Base-by-base conservation (phyloP, 2,113 vertebrate genomes). In the Chunga burmeisteri region DNA sequence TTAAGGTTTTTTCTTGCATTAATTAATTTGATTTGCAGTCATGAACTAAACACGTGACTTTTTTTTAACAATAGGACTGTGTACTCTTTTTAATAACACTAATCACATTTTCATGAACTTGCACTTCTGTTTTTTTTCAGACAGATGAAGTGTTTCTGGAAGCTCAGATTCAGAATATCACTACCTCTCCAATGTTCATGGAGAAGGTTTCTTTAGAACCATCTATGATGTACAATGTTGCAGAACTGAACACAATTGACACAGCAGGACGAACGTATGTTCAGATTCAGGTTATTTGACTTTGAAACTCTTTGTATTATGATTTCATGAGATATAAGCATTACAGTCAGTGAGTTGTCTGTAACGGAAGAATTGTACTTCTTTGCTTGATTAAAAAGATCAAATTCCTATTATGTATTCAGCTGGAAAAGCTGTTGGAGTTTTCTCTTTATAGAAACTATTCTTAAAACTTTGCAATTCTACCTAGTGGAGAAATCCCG, bases 101-200 rank as follows among this genome's bases (percentile, higher is more conserved):
- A 84, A 65, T 74, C 29, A 36, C 9, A 3, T 95, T 90, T 82
- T 94, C 58, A 88, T 78, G 34, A 91, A 91, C 42, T 86, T 82
- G 55, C 56, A 67, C 53, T 80, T 89, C 25, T 97, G 46, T 14
- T 74, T 86, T 96, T 97, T 97, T 97, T 81, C 98, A 99, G 99
- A 99, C 99, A 75, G 99, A 99, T 86, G 99, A 99, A 98, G 99
- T 99, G 36, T 99, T 99, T 97, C 97, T 99, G 70, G 99, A 99
- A 98, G 99, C 99, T 72, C 99, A 99, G 97, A 99, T 99, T 98
- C 99, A 99, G 98, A 99, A 99, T 98, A 99, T 99, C 97, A 99
- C 99, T 78, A 99, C 99, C 22, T 99, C 99, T 30, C 99, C 99
- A 3, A 99, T 99, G 99, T 99, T 99, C 97, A 99, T 99, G 99